Evolutionary conservation across 2,113 vertebrate genomes (phyloP).

Genomic region (Taxidea taxus): DNA sequence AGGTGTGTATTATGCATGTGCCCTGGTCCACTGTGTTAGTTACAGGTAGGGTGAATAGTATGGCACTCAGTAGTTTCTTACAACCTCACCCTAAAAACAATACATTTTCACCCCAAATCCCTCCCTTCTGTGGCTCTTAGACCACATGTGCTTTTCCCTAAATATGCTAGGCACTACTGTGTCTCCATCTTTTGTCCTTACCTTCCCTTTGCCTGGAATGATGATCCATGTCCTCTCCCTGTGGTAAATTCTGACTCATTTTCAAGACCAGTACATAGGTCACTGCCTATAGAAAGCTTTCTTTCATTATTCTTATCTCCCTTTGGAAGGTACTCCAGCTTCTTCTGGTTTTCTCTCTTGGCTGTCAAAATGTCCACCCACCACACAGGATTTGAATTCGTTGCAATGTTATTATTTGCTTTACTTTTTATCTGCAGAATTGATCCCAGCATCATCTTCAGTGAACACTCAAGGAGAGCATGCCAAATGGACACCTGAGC

Average conservation of each 20-base stretch:
- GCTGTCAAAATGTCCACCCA: background rate
- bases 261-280: background rate
- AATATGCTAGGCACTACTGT: accelerated
- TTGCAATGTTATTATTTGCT: background rate
- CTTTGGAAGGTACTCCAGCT: background rate
- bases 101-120: background rate
- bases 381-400: background rate
- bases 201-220: background rate
- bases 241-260: background rate
- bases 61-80: background rate
- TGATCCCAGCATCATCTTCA: background rate
- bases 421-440: background rate
- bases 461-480: background rate
- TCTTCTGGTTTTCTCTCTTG: background rate
- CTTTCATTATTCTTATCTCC: background rate
- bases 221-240: background rate
- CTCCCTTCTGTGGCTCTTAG: background rate
- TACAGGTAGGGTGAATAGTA: background rate
- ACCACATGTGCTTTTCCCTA: background rate
- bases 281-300: background rate
- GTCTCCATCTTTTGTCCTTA: background rate
- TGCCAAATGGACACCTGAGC: background rate
- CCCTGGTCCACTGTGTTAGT: background rate
- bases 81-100: background rate
- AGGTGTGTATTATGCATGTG: background rate